These are phyloP conservation scores for Threskiornis aethiopicus DNA, from an alignment of 2,797 vertebrate species.

Conservation along the genomic window DNA sequence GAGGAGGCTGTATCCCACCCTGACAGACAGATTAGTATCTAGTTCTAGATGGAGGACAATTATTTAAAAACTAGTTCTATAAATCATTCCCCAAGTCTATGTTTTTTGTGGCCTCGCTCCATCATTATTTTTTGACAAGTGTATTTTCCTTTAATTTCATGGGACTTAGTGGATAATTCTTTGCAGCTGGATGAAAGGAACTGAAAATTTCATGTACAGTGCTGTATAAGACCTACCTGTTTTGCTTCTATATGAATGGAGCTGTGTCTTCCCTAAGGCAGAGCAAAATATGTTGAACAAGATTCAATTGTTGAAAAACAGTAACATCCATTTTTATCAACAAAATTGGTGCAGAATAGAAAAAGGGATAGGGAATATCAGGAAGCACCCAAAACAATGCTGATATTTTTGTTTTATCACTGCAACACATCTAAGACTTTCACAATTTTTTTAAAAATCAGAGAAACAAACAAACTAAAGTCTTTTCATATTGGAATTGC, in stretches of 20 bases:
- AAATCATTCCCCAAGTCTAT: neutral
- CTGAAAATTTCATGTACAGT: neutral
- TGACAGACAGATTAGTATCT: neutral
- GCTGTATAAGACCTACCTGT: neutral
- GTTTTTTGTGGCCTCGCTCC: neutral
- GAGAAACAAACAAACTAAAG: neutral
- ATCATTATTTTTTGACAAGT: neutral
- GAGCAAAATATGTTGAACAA: neutral
- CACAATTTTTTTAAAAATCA: neutral
- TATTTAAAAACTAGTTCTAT: neutral
- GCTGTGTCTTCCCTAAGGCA: neutral
- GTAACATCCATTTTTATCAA: neutral
- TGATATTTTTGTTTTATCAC: neutral
- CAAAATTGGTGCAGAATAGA: conserved; percentile 14
- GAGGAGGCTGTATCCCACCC: neutral
- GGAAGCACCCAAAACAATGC: neutral
- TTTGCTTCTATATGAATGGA: neutral
- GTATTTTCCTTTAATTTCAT: neutral
- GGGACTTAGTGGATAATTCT: neutral
- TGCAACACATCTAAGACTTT: neutral
- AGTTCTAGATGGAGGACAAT: neutral
- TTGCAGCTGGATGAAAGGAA: neutral
- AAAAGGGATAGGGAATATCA: conserved; percentile 39
- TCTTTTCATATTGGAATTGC: neutral
- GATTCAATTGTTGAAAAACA: neutral